phyloP scores from a whole-genome alignment of 2,888 invertebrate genomes.

The Tromatobia lineatoria region DNA sequence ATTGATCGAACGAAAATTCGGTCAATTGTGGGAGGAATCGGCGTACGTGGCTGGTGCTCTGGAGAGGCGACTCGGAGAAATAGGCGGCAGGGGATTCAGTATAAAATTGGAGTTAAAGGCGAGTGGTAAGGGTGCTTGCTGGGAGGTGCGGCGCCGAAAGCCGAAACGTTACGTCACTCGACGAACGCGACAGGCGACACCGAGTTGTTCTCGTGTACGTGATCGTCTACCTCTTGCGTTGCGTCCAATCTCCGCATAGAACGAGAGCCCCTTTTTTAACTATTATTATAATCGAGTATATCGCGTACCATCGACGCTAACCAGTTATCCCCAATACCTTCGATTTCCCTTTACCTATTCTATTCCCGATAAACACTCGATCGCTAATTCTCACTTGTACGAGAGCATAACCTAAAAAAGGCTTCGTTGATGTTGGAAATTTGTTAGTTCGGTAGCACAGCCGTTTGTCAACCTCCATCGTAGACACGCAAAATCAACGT shows the following conservation, averaged over 20 bases:
- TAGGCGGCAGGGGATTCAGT: background rate
- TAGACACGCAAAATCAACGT: background rate
- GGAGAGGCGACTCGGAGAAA: conserved; percentile 70
- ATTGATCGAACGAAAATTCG: conserved; percentile 76
- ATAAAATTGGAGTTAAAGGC: conserved; percentile 1
- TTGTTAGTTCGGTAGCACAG: conserved; percentile 21
- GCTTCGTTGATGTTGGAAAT: conserved; percentile 57
- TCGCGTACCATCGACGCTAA: background rate
- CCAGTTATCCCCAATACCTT: background rate
- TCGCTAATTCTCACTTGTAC: conserved; percentile 39
- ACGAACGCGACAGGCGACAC: no score
- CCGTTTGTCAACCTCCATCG: conserved; percentile 37
- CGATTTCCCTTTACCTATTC: no score
- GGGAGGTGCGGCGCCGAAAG: conserved; percentile 29
- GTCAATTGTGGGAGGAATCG: conserved; percentile 68
- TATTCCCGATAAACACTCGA: no score
- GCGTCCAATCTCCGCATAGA: conserved; percentile 49
- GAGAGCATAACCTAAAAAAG: conserved; percentile 67
- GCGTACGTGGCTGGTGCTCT: conserved; percentile 70
- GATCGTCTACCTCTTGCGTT: conserved; percentile 62
- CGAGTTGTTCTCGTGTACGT: conserved; percentile 63
- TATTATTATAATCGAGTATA: background rate
- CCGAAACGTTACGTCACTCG: conserved; percentile 70
- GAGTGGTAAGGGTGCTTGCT: conserved; percentile 28
- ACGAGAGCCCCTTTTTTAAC: conserved; percentile 14